A percentile compares a stretch with the other conserved stretches of the same genome.
These are phyloP conservation scores for Sebastes reedi DNA, from an alignment of 2,797 vertebrate genomes.

Conservation along the genomic window DNA sequence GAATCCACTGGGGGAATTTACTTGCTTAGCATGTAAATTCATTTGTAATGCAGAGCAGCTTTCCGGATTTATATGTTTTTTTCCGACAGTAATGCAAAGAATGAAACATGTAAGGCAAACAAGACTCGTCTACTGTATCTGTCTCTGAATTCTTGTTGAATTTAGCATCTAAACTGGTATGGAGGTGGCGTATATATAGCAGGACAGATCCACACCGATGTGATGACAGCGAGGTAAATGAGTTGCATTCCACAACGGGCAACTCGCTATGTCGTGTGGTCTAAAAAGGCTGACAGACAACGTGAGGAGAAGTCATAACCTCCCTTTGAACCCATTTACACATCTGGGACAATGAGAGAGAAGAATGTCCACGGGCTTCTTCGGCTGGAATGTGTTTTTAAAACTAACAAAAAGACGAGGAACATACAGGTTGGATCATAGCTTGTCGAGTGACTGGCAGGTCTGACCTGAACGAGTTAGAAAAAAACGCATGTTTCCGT, in stretches of 20 bases:
- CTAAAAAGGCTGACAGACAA: conserved; percentile 21
- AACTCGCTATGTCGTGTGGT: conserved; percentile 10
- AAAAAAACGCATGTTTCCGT: conserved; percentile 22
- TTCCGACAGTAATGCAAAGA: not conserved
- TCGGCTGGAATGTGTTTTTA: conserved; percentile 36
- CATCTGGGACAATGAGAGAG: conserved; percentile 29
- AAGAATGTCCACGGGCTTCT: conserved; percentile 15
- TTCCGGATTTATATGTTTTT: not conserved
- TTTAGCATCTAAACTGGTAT: not conserved
- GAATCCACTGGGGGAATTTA: not conserved
- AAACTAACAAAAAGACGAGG: conserved; percentile 27
- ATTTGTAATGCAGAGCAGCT: not conserved
- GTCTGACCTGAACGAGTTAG: conserved; percentile 7
- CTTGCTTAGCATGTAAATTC: not conserved
- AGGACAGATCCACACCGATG: not conserved
- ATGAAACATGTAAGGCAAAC: not conserved
- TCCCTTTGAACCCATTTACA: conserved; percentile 50
- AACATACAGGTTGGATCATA: conserved; percentile 17
- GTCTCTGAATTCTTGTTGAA: not conserved
- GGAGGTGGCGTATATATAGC: not conserved
- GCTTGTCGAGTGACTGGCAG: not conserved
- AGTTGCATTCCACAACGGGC: conserved; percentile 17
- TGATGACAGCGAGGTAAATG: conserved; percentile 2
- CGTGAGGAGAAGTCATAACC: conserved; percentile 33
- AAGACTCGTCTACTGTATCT: not conserved